Base-by-base conservation (phyloP, 2,888 invertebrate genomes). In the Philonicus albiceps region DNA sequence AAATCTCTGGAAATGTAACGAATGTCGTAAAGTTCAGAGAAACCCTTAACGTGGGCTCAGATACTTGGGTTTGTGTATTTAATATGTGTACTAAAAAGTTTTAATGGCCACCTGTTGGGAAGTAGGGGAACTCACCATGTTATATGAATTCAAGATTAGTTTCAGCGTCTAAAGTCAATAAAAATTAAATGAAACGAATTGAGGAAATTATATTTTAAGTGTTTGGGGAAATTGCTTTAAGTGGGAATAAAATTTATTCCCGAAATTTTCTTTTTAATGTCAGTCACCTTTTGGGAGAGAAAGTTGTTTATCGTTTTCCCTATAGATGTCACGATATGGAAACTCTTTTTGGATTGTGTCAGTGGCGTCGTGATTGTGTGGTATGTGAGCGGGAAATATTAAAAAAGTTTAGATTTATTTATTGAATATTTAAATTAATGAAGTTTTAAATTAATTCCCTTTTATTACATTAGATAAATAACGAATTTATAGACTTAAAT, bases 71-170 rank as follows among this genome's bases (percentile, higher is more conserved):
- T 83, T 22, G 83, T 83, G 83, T 34, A 83, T 64, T 30, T 83
- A 83, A 83, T 83, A 31, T 6, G 37, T 80, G 83, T 83, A 64
- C 83, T 83, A 83, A 83, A 83, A 83, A 83, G 22, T 72, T 80
- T 83, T 83, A 64, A 19, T n/a, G 64, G 64, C 83, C 83, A 83
- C 83, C 64, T 83, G 83, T 64, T 64, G 64, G 37, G 40, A 34
- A 83, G 34, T 34, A 83, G 81, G 55, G n/a, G 34, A 49, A 49
- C 49, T 16, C n/a, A n/a, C 5, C 7, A 5, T n/a, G 19, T 19
- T 19, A 64, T 22, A 13, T 19, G 64, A 64, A 64, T 64, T 64
- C 22, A 0, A 7, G 27, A 22, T 27, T 22, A 11, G 11, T 22
- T 11, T 19, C 19, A 3, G 64, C 27, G 11, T 27, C n/a, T 6